Conservation (phyloP, 2,797 vertebrate species). For the Dermochelys coriacea region DNA sequence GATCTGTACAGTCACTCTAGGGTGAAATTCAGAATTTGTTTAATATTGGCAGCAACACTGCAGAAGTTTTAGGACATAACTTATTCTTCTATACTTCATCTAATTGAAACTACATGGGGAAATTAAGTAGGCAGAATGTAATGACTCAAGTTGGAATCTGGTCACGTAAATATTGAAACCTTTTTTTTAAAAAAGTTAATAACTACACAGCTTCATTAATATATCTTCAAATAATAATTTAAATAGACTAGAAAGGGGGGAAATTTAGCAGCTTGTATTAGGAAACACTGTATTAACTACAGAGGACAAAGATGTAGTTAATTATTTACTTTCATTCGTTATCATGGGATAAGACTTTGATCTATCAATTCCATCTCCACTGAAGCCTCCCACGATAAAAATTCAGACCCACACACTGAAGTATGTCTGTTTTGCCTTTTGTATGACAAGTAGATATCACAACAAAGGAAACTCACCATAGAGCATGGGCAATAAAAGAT, state of each 20-base stretch:
- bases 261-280: slow-evolving; percentile 33
- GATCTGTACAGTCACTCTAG: slow-evolving; percentile 48
- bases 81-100: background rate
- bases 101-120: slow-evolving; percentile 68
- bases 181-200: slow-evolving; percentile 74
- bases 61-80: slow-evolving; percentile 46
- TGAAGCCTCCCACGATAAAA: slow-evolving; percentile 51
- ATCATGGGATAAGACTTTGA: slow-evolving; percentile 52
- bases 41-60: slow-evolving; percentile 54
- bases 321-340: slow-evolving; percentile 74
- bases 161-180: slow-evolving; percentile 68
- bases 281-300: slow-evolving; percentile 61
- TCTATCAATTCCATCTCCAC: slow-evolving; percentile 56
- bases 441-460: slow-evolving; percentile 61
- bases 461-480: slow-evolving; percentile 30
- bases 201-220: slow-evolving; percentile 72
- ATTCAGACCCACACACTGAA: slow-evolving; percentile 51
- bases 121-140: slow-evolving; percentile 74
- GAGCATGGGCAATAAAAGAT: slow-evolving; percentile 34
- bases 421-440: slow-evolving; percentile 55
- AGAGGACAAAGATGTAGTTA: slow-evolving; percentile 64
- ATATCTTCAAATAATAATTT: slow-evolving; percentile 68
- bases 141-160: slow-evolving; percentile 74
- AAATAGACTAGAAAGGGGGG: slow-evolving; percentile 59
- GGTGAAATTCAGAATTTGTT: slow-evolving; percentile 68